Percentiles rank a stretch among this genome's conserved stretches.
These are phyloP conservation scores for Silvanus unidentatus DNA, from an alignment of 2,888 invertebrate genomes.

Conservation along the genomic window DNA sequence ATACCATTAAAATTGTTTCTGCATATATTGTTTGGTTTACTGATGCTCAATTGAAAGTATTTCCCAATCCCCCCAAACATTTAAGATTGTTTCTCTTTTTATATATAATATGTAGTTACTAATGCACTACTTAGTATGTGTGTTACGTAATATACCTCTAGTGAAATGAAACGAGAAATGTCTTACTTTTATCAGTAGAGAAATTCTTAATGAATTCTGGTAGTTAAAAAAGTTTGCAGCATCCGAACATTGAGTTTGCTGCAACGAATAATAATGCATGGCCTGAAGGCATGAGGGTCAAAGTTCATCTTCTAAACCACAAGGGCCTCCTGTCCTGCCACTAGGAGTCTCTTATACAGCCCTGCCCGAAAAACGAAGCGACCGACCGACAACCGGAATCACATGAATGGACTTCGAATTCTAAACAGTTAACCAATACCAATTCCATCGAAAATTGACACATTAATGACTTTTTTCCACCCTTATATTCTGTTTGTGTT, in stretches of 20 bases:
- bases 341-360: constrained; percentile 7
- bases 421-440: constrained; percentile 16
- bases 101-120: constrained; percentile 16
- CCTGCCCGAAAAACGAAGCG: background rate
- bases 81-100: constrained; percentile 1
- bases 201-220: constrained; percentile 48
- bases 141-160: constrained; percentile 41
- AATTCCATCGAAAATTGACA: background rate
- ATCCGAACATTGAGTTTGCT: constrained; percentile 44
- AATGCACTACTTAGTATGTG: constrained; percentile 41
- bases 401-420: constrained; percentile 29
- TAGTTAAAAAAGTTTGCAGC: constrained; percentile 48
- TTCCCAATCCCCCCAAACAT: too few relatives aligned
- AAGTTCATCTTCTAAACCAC: constrained; percentile 38
- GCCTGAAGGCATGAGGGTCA: constrained; percentile 36
- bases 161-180: constrained; percentile 46
- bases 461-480: constrained; percentile 2
- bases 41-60: background rate
- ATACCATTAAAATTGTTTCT: background rate
- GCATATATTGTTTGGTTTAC: too few relatives aligned
- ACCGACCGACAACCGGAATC: constrained; percentile 24
- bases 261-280: constrained; percentile 45
- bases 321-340: constrained; percentile 24
- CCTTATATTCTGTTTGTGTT: constrained; percentile 1
- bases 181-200: constrained; percentile 46